Evolutionary conservation across 2,888 invertebrate genomes (phyloP).

Genomic region (Parnassius mnemosyne): DNA sequence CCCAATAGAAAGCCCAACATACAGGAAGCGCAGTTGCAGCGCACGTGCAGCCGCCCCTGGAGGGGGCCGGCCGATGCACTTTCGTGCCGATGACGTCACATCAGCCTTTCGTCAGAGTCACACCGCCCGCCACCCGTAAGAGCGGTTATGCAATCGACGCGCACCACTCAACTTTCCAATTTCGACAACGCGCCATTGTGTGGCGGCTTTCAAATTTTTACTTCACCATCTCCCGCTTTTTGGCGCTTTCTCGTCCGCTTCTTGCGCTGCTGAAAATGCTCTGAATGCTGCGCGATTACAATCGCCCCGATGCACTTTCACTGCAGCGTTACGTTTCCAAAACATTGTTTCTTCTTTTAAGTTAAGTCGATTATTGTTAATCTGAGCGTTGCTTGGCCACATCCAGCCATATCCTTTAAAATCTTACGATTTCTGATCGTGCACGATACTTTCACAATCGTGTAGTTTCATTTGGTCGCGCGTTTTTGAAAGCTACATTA

Average conservation of each 20-base stretch:
- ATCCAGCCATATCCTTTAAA: constrained; percentile 19
- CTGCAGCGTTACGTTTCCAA: constrained; percentile 53
- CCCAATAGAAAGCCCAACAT: constrained; percentile 78
- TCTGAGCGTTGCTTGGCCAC: constrained; percentile 8
- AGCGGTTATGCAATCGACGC: constrained; percentile 74
- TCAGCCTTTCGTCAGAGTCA: constrained; percentile 73
- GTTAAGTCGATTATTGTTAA: constrained; percentile 19
- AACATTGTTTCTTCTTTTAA: constrained; percentile 15
- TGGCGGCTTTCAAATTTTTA: constrained; percentile 79
- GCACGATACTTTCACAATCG: constrained; percentile 35
- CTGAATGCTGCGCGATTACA: constrained; percentile 66
- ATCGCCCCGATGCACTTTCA: constrained; percentile 70
- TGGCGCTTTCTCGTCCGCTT: constrained; percentile 74
- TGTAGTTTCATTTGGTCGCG: constrained; percentile 33
- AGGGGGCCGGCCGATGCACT: constrained; percentile 77
- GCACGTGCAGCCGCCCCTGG: constrained; percentile 34
- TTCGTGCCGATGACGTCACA: constrained; percentile 75
- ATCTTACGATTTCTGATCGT: constrained; percentile 20
- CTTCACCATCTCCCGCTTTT: constrained; percentile 67
- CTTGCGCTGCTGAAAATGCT: constrained; percentile 67
- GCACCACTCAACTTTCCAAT: constrained; percentile 79
- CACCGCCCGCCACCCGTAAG: constrained; percentile 71
- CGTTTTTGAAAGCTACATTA: constrained; percentile 44
- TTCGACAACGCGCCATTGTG: constrained; percentile 80
- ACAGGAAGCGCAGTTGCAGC: constrained; percentile 62